phyloP scores from a whole-genome alignment of 2,113 vertebrate species.

The Myotis lucifugus region DNA sequence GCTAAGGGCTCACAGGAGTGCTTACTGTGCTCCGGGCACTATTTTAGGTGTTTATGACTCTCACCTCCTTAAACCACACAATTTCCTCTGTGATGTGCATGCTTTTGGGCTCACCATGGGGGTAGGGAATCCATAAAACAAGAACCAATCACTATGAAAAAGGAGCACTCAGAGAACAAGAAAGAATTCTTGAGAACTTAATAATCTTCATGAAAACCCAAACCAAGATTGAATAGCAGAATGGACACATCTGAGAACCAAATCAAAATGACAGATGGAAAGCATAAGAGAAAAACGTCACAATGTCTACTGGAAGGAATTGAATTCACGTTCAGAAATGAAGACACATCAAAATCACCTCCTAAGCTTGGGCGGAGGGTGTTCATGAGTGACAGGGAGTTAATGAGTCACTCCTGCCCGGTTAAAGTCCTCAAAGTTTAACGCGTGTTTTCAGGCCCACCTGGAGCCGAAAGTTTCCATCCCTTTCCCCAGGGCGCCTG shows the following conservation, averaged over 20 bases:
- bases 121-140: background rate
- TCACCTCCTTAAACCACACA: background rate
- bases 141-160: background rate
- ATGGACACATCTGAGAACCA: background rate
- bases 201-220: background rate
- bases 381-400: background rate
- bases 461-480: background rate
- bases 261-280: background rate
- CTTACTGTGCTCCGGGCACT: background rate
- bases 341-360: background rate
- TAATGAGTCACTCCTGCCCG: slow-evolving; percentile 39
- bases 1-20: background rate
- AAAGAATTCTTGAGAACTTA: background rate
- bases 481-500: background rate
- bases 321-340: background rate
- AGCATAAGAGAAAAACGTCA: background rate
- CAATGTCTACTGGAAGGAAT: background rate
- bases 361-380: background rate
- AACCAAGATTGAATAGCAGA: background rate
- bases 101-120: background rate
- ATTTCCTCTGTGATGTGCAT: background rate
- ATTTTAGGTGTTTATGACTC: background rate
- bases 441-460: background rate
- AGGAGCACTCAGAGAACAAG: background rate
- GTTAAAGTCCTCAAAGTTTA: slow-evolving; percentile 40